Evolutionary conservation across 1,140 invertebrate genomes (phyloP), one percentile per base, ranked within the genome.

Genomic region (Aricia agestis): DNA sequence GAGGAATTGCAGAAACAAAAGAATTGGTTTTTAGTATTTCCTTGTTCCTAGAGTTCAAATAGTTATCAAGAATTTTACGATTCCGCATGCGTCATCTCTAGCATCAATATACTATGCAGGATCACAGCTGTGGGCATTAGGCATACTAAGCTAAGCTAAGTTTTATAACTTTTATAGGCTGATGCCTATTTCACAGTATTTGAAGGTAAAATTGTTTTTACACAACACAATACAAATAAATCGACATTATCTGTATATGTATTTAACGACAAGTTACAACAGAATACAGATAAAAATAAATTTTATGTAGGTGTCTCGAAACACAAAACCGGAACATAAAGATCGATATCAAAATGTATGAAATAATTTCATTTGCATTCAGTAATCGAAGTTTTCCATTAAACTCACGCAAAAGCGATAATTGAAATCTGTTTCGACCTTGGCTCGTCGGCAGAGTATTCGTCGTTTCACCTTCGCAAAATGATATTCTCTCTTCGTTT

Each of bases 301-400:
- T 10, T 45, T 45, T 15, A 52, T 52, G 45, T 15, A 1, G 6
- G 9, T 13, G 45, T 3, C 45, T 52, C 13, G 45, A 52, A 52
- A 52, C 45, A 13, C 45, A 15, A 52, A 52, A 52, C 58, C 57
- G 15, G 17, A 18, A n/a, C 58, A 59, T 59, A 59, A 59, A 59
- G 11, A 59, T 59, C n/a, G 1, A 57, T 19, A 17, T 52, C 58
- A 4, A 19, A n/a, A 18, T 19, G 58, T 59, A 63, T 63, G 59
- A 63, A 63, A 63, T 63, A 19, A 63, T 31, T 31, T 63, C 18
- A 63, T 63, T 63, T 63, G 18, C 59, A 63, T 19, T 19, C 59
- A 25, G 59, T 63, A 25, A 63, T 63, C 18, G 19, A 63, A 63
- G 3, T 17, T 59, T 52, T 19, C 59, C 9, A 63, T 19, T 63